These are phyloP conservation scores for cattle (Bos taurus) DNA, from an alignment of 2,113 vertebrate species.

Conservation along the genomic window DNA sequence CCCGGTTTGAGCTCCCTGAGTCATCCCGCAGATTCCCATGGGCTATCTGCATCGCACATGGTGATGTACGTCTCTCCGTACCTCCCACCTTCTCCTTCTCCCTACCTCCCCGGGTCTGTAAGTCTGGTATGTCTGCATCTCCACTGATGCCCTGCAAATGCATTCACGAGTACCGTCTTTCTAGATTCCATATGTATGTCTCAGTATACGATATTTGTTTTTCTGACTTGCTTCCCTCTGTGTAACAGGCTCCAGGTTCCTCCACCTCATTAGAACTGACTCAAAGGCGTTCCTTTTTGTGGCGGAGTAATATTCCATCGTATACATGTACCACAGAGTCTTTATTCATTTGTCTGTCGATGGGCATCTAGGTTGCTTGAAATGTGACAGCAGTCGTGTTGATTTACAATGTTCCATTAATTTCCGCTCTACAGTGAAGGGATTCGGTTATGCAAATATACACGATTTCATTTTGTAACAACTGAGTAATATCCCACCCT, in stretches of 20 bases:
- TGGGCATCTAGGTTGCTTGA: neutral
- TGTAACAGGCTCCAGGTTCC: neutral
- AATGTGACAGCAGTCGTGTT: accelerated
- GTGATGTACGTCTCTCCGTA: neutral
- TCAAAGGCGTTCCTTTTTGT: neutral
- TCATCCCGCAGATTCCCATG: accelerated
- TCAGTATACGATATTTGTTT: accelerated
- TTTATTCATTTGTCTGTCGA: neutral
- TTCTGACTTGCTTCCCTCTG: neutral
- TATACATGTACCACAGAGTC: accelerated
- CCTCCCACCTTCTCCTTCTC: neutral
- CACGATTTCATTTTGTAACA: neutral
- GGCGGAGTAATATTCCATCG: neutral
- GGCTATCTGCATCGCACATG: accelerated
- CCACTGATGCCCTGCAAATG: neutral
- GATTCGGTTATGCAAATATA: neutral
- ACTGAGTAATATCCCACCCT: accelerated
- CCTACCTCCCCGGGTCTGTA: neutral
- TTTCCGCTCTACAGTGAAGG: accelerated
- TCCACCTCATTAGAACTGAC: neutral
- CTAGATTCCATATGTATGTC: accelerated
- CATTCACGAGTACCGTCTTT: accelerated
- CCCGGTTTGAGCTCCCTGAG: neutral
- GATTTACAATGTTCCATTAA: neutral
- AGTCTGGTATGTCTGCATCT: neutral